Conservation (phyloP, 2,113 vertebrate genomes). For the Pelodiscus sinensis region DNA sequence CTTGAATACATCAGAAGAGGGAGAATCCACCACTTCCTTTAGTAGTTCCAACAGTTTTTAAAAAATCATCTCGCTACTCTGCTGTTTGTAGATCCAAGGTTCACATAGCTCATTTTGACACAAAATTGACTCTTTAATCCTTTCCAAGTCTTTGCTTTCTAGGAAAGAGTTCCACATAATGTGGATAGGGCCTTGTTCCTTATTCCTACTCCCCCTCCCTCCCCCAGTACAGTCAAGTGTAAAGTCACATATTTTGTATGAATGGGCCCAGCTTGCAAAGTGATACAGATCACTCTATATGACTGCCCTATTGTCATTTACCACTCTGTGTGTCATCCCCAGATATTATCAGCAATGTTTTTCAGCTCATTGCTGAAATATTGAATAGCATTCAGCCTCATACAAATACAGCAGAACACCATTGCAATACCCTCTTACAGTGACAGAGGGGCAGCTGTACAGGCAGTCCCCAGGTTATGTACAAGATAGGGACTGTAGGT, state of each 20-base stretch:
- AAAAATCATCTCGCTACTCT: background rate
- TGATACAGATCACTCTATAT: background rate
- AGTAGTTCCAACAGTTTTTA: background rate
- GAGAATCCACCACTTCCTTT: background rate
- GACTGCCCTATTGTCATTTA: background rate
- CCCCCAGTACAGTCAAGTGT: too few relatives aligned
- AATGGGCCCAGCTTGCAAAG: background rate
- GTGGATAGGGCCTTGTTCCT: background rate
- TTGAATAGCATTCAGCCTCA: background rate
- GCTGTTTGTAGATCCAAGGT: background rate
- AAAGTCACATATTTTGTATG: background rate
- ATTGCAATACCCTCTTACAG: background rate
- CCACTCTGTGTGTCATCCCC: background rate
- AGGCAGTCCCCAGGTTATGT: too few relatives aligned
- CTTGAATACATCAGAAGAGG: background rate
- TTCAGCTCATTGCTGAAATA: background rate
- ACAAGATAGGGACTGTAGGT: too few relatives aligned
- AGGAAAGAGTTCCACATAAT: background rate
- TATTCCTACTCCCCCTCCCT: too few relatives aligned
- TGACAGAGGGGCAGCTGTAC: too few relatives aligned
- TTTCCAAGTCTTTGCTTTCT: background rate
- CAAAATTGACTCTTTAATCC: background rate
- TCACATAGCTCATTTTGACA: background rate
- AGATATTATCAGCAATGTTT: background rate
- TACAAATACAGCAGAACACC: fast-evolving